Evolutionary conservation across 2,888 invertebrate genomes (phyloP).

Genomic region (Tryphoninae sp.): DNA sequence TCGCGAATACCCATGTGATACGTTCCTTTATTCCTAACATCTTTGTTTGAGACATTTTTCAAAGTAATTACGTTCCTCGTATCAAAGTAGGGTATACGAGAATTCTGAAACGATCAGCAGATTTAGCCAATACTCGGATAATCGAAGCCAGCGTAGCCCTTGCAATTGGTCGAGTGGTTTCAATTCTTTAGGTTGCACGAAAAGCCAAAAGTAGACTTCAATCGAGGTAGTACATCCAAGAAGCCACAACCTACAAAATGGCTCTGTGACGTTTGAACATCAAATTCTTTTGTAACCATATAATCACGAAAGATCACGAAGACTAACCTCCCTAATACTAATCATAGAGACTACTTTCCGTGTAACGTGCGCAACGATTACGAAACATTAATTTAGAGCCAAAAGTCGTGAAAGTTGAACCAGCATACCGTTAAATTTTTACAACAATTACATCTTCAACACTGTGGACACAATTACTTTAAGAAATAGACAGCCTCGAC

Average conservation of each 20-base stretch:
- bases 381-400: too few species aligned
- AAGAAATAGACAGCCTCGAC: background rate
- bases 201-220: conserved; percentile 22
- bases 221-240: conserved; percentile 26
- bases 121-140: background rate
- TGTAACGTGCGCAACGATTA: too few species aligned
- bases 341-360: background rate
- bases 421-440: background rate
- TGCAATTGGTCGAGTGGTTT: conserved; percentile 1
- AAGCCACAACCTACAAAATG: background rate
- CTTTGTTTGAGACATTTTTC: too few species aligned
- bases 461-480: background rate
- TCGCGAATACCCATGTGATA: too few species aligned
- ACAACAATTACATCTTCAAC: background rate
- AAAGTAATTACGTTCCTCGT: too few species aligned
- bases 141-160: conserved; percentile 13
- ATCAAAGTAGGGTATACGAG: too few species aligned
- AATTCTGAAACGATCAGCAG: background rate
- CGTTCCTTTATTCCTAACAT: too few species aligned
- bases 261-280: conserved; percentile 4
- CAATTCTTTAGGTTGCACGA: conserved; percentile 1
- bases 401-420: too few species aligned
- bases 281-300: background rate
- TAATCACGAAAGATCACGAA: conserved; percentile 4
- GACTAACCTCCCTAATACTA: conserved; percentile 12